phyloP scores from a whole-genome alignment of 2,113 vertebrate species.

The Nansenia antarctica region DNA sequence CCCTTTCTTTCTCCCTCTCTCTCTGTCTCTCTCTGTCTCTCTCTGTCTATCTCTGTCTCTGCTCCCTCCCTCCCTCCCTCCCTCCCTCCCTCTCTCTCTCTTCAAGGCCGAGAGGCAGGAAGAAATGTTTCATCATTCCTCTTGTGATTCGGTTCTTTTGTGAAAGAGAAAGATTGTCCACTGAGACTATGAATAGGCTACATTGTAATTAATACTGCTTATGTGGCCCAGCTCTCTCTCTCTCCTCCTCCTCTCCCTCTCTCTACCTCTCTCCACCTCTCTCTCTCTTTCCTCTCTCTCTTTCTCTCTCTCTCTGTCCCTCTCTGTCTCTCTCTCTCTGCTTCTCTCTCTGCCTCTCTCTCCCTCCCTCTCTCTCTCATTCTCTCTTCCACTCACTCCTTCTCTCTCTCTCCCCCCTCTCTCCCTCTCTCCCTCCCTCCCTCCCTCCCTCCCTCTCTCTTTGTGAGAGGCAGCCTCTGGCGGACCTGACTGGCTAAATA shows the following conservation, averaged over 20 bases:
- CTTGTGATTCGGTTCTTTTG: neutral
- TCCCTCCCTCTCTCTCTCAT: neutral
- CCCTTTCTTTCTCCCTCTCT: too few species aligned
- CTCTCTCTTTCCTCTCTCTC: slow-evolving; percentile 16
- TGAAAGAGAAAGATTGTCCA: neutral
- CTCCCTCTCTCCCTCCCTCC: neutral
- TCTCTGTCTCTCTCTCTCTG: too few species aligned
- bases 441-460: neutral
- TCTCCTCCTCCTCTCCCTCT: slow-evolving; percentile 5
- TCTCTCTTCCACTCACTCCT: slow-evolving; percentile 17
- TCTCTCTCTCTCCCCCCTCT: neutral
- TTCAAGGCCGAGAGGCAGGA: neutral
- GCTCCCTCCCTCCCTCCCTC: too few species aligned
- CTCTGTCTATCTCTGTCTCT: too few species aligned
- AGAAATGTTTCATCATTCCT: neutral
- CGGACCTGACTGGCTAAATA: slow-evolving; percentile 11
- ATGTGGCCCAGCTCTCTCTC: slow-evolving; percentile 13
- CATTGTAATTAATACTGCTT: slow-evolving; percentile 2
- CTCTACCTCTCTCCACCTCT: neutral
- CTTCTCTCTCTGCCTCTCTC: slow-evolving; percentile 8
- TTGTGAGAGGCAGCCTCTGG: too few species aligned
- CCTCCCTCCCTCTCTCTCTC: neutral
- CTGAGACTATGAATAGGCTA: slow-evolving; percentile 10
- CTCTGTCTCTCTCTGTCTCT: too few species aligned
- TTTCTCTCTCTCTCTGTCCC: neutral